Conservation (phyloP, 64 coral and sea anemone species). For the Porites australiensis region DNA sequence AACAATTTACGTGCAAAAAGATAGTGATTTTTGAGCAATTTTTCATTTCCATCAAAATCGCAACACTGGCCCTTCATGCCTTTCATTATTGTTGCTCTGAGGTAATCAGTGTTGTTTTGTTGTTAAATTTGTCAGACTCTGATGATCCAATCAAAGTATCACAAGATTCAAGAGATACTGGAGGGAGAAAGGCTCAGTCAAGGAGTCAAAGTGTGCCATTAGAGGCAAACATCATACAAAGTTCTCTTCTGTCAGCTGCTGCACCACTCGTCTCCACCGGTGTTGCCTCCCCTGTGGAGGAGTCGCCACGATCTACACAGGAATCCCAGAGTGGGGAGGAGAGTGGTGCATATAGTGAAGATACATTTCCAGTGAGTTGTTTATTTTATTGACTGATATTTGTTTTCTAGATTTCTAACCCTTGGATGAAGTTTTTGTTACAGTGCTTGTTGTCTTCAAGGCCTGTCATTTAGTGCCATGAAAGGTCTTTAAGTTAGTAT, state of each 20-base stretch:
- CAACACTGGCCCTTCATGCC: no score
- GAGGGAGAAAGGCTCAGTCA: not conserved
- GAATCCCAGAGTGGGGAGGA: constrained; percentile 35
- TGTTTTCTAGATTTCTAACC: no score
- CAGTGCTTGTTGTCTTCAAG: no score
- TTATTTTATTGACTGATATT: no score
- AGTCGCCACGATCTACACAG: not conserved
- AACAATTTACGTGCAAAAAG: no score
- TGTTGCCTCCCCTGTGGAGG: not conserved
- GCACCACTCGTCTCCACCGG: not conserved
- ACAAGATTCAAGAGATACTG: not conserved
- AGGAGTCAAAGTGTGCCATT: not conserved
- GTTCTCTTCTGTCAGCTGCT: constrained; percentile 1
- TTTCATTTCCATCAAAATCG: no score
- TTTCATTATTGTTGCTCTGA: no score
- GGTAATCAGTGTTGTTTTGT: not conserved
- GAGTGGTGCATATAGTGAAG: constrained; percentile 27
- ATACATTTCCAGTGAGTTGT: constrained; percentile 20
- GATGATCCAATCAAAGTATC: not conserved
- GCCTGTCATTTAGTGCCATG: no score
- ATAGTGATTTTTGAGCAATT: no score
- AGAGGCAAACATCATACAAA: constrained; percentile 25
- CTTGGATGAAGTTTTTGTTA: no score
- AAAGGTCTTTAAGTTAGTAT: no score
- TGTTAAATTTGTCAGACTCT: constrained; percentile 5